Evolutionary conservation across 1,140 invertebrate species (phyloP), one percentile per base, ranked within the genome.

Genomic region (Drosophila nigrodunni): DNA sequence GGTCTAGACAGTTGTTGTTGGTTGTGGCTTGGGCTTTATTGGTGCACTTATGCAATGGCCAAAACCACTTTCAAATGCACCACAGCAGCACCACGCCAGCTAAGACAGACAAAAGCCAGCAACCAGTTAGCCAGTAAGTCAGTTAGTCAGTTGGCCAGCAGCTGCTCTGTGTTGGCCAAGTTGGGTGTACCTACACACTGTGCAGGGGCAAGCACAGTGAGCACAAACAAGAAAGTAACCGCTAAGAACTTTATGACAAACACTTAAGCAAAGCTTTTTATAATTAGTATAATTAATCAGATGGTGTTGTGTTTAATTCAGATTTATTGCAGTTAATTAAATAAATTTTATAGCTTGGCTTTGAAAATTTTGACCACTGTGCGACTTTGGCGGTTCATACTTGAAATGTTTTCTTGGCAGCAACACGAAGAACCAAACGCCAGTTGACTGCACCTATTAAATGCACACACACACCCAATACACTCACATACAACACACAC

Each of bases 1-100:
- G 82, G 69, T 82, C 47, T 61, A 55, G 57, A 67, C 54, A 37
- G 50, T 64, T 65, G 47, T 61, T 73, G 74, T 82, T 76, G 68
- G 58, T 46, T 62, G 67, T 62, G 47, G 65, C 54, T 59, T 49
- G 25, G 9, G 46, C 11, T 64, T 59, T 59, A 54, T 43, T 70
- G 85, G 83, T 89, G 85, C 85, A 87, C 85, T 89, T 82, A 88
- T 88, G 80, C 74, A 83, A 88, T 83, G 82, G 83, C 85, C 83
- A 79, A 87, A 87, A 87, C 83, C 83, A 88, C 83, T 87, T 87
- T 87, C 83, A 87, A 87, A 64, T 64, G 35, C 66, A 69, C 46
- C 44, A 15, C 49, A 46, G 35, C 34, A 34, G 11, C 50, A 54
- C 15, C 44, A 21, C 44, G 18, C 18, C 18, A 2, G 10, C 13